Percentiles rank a stretch among this genome's conserved stretches.
phyloP scores from a whole-genome alignment of 2,888 invertebrate species.

The Eupithecia insigniata region DNA sequence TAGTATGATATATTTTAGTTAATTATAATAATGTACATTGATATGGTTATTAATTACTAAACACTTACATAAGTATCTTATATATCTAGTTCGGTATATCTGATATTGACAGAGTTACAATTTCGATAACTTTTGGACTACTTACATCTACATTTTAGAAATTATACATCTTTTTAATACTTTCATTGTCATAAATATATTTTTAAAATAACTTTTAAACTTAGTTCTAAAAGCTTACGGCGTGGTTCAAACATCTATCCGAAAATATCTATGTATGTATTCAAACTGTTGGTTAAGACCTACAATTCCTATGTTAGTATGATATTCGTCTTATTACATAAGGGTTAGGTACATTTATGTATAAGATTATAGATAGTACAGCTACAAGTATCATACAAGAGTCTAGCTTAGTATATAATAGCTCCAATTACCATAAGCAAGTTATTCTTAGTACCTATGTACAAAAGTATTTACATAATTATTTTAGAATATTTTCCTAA shows the following conservation, averaged over 20 bases:
- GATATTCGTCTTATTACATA: slow-evolving; percentile 14
- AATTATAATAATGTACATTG: slow-evolving; percentile 24
- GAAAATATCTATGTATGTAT: slow-evolving; percentile 73
- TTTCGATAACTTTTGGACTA: slow-evolving; percentile 22
- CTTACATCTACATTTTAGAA: slow-evolving; percentile 19
- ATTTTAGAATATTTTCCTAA: slow-evolving; percentile 52
- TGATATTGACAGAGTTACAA: slow-evolving; percentile 25
- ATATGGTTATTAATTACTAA: slow-evolving; percentile 36
- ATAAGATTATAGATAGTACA: slow-evolving; percentile 14
- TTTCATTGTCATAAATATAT: slow-evolving; percentile 5
- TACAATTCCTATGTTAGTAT: slow-evolving; percentile 10
- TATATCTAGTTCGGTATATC: slow-evolving; percentile 19
- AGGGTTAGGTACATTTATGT: slow-evolving; percentile 15
- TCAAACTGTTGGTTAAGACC: slow-evolving; percentile 54
- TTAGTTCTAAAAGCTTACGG: slow-evolving; percentile 38
- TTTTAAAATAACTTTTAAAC: neutral
- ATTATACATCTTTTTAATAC: slow-evolving; percentile 11
- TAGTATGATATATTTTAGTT: slow-evolving; percentile 26
- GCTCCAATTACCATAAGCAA: slow-evolving; percentile 66
- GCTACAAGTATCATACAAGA: slow-evolving; percentile 33
- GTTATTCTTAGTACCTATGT: slow-evolving; percentile 64
- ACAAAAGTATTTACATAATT: slow-evolving; percentile 73
- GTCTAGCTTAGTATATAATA: slow-evolving; percentile 46
- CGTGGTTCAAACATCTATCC: slow-evolving; percentile 70
- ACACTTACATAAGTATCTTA: slow-evolving; percentile 39